These are phyloP conservation scores for Ridgeia piscesae DNA, from an alignment of 1,140 invertebrate species.

Conservation along the genomic window DNA sequence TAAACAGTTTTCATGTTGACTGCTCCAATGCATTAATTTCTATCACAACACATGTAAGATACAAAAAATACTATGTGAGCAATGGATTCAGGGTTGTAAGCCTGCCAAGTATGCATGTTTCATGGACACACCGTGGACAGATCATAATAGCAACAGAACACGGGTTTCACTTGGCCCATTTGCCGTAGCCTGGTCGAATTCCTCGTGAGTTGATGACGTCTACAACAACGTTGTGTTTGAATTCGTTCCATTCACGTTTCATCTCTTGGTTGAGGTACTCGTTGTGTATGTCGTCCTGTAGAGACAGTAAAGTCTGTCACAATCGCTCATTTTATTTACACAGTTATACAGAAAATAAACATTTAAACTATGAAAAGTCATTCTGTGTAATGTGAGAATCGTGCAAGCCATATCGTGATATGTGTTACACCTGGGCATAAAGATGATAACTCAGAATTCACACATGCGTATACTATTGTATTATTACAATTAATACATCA, in stretches of 20 bases:
- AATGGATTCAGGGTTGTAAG: too few species aligned
- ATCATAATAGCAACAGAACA: neutral
- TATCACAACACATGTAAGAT: too few species aligned
- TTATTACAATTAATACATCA: too few species aligned
- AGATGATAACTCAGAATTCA: too few species aligned
- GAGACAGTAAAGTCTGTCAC: constrained; percentile 17
- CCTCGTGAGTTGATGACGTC: constrained; percentile 51
- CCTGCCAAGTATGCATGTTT: too few species aligned
- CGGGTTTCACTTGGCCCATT: constrained; percentile 44
- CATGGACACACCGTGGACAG: neutral
- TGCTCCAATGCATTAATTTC: too few species aligned
- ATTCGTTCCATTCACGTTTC: constrained; percentile 56
- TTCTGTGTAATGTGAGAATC: neutral
- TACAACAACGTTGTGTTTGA: constrained; percentile 50
- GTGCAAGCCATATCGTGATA: too few species aligned
- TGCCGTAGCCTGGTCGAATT: constrained; percentile 52
- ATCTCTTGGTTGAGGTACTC: constrained; percentile 56
- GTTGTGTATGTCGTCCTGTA: constrained; percentile 52
- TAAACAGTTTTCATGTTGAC: too few species aligned
- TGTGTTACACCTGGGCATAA: too few species aligned
- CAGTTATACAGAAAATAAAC: neutral
- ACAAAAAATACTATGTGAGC: too few species aligned
- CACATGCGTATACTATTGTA: too few species aligned
- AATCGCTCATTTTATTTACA: neutral
- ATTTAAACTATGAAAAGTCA: neutral